Evolutionary conservation across 2,888 invertebrate species (phyloP).

Genomic region (Cancer borealis): DNA sequence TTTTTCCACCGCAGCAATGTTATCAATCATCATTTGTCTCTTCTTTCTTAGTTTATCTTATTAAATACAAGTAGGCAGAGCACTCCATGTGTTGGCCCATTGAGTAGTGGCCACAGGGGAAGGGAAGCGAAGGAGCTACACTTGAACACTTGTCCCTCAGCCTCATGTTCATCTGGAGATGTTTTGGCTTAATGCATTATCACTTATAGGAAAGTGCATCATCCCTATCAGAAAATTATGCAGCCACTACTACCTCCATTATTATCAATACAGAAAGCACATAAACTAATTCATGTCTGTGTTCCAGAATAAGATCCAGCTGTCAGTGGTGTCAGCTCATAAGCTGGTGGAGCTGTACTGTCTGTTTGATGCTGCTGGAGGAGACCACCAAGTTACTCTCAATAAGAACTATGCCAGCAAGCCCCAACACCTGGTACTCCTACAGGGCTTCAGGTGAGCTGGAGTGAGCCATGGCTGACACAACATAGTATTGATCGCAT

Average conservation of each 20-base stretch:
- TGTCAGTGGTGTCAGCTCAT: constrained; percentile 93
- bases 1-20: not conserved
- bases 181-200: not conserved
- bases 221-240: not conserved
- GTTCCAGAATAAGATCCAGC: constrained; percentile 84
- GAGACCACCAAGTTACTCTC: constrained; percentile 88
- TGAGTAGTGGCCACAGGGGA: too few species aligned
- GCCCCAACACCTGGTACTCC: constrained; percentile 88
- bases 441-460: constrained; percentile 83
- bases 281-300: not conserved
- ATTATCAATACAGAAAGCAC: not conserved
- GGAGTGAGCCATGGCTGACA: not conserved
- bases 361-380: constrained; percentile 93
- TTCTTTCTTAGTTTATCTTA: too few species aligned
- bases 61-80: not conserved
- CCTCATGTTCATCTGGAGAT: not conserved
- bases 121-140: too few species aligned
- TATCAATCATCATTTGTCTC: not conserved
- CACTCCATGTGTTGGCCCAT: too few species aligned
- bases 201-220: not conserved
- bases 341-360: constrained; percentile 92
- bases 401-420: constrained; percentile 96
- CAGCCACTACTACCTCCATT: not conserved
- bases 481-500: not conserved
- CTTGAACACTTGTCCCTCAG: too few species aligned